Base-by-base conservation (phyloP, 2,888 invertebrate genomes). In the Nysson spinosus region DNA sequence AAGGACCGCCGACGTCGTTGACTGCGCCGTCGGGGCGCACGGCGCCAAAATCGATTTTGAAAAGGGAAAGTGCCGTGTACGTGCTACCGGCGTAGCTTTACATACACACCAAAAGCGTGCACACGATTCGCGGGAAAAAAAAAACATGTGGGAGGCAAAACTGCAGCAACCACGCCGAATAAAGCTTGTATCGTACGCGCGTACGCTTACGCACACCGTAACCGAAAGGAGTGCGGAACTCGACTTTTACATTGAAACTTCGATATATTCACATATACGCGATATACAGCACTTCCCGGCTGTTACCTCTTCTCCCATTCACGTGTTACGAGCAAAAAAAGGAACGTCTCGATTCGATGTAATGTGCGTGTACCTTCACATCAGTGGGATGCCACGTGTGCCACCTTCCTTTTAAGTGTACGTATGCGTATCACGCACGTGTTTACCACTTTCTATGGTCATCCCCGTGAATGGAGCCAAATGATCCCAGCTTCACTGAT, bases 31-130 rank as follows among this genome's bases (percentile, higher is more conserved):
- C 63, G 57, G 72, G 67, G 50, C 62, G 69, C 61, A 75, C 76
- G 75, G 79, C 76, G 79, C 75, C 72, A 82, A 82, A 82, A 84
- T 84, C 84, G 83, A 84, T 84, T 82, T 77, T 78, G 70, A 81
- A 84, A 84, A 85, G 82, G 82, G 84, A 84, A 84, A 84, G 84
- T 82, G 75, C 72, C 75, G 70, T 72, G 73, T 75, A 71, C 69
- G 75, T 60, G 67, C 51, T 61, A 68, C 68, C 64, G 65, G 64
- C 75, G 37, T 75, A 75, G 68, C 69, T 70, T 65, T 54, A 61
- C 58, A 62, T 42, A 56, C 26, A 68, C 61, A 49, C 46, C n/a
- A n/a, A n/a, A n/a, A 9, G 67, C 46, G 32, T 28, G 65, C 49
- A 54, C 60, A 34, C 54, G 55, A 68, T 40, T 46, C 43, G 58